phyloP scores from a whole-genome alignment of 2,113 vertebrate species.

The Notechis scutatus region DNA sequence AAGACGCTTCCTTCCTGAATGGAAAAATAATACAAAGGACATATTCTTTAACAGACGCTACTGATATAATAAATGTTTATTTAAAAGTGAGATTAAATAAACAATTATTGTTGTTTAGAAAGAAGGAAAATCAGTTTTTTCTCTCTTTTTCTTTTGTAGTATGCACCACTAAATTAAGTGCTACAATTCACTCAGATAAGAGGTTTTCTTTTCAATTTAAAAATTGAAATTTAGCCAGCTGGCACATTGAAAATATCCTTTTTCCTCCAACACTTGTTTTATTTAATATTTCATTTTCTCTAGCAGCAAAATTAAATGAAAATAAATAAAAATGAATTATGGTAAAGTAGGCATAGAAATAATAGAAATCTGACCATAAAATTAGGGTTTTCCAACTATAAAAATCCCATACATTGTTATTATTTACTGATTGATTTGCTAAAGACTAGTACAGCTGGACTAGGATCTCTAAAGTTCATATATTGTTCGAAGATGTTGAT shows the following conservation, averaged over 20 bases:
- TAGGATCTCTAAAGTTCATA: neutral
- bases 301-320: neutral
- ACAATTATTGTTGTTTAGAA: neutral
- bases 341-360: neutral
- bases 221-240: neutral
- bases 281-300: neutral
- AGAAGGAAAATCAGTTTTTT: neutral
- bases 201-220: neutral
- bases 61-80: neutral
- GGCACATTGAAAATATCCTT: neutral
- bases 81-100: neutral
- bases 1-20: slow-evolving; percentile 47
- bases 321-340: neutral
- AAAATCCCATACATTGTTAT: no score
- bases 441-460: neutral
- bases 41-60: slow-evolving; percentile 32
- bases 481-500: neutral
- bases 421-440: neutral
- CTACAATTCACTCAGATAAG: neutral
- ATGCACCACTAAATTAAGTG: neutral
- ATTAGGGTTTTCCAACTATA: neutral
- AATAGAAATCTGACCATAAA: neutral
- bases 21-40: slow-evolving; percentile 46
- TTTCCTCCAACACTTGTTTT: neutral
- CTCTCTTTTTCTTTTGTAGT: neutral